A percentile compares a stretch with the other conserved stretches of the same genome.
These are phyloP conservation scores for Xylophagus ater DNA, from an alignment of 2,888 invertebrate species.

Conservation along the genomic window DNA sequence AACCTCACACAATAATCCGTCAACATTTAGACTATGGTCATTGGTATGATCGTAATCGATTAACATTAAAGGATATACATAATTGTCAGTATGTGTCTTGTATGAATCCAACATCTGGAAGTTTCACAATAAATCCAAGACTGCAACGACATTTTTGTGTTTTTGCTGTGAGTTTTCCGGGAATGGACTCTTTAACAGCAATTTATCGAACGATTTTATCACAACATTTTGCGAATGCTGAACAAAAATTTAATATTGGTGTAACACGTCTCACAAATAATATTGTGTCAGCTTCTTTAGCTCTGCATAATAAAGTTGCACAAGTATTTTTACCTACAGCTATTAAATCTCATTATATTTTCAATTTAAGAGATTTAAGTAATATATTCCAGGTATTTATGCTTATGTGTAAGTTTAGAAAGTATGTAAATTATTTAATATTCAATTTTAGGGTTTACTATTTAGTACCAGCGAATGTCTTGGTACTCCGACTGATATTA, in stretches of 20 bases:
- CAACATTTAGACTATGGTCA: constrained; percentile 94
- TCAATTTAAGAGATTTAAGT: constrained; percentile 88
- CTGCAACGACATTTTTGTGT: constrained; percentile 84
- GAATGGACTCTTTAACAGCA: constrained; percentile 65
- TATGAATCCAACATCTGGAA: constrained; percentile 97
- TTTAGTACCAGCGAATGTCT: constrained; percentile 85
- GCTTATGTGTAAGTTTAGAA: too few relatives aligned
- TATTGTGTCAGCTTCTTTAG: constrained; percentile 71
- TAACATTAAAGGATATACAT: constrained; percentile 86
- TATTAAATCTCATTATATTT: constrained; percentile 92
- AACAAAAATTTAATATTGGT: constrained; percentile 62
- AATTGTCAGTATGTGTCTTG: constrained; percentile 95
- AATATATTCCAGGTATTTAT: constrained; percentile 78
- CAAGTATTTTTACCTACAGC: constrained; percentile 90
- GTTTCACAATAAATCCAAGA: constrained; percentile 91
- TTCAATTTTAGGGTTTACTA: constrained; percentile 67
- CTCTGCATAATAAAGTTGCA: constrained; percentile 74
- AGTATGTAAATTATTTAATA: too few relatives aligned
- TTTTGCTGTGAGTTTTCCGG: constrained; percentile 73
- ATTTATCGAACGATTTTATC: constrained; percentile 83
- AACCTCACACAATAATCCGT: constrained; percentile 89
- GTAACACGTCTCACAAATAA: constrained; percentile 58
- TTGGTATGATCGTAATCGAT: constrained; percentile 84
- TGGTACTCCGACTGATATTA: constrained; percentile 65
- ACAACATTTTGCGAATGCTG: constrained; percentile 73